A percentile compares a stretch with the other conserved stretches of the same genome.
Evolutionary conservation across 1,140 invertebrate genomes (phyloP).

Genomic region (Drosophila teissieri): DNA sequence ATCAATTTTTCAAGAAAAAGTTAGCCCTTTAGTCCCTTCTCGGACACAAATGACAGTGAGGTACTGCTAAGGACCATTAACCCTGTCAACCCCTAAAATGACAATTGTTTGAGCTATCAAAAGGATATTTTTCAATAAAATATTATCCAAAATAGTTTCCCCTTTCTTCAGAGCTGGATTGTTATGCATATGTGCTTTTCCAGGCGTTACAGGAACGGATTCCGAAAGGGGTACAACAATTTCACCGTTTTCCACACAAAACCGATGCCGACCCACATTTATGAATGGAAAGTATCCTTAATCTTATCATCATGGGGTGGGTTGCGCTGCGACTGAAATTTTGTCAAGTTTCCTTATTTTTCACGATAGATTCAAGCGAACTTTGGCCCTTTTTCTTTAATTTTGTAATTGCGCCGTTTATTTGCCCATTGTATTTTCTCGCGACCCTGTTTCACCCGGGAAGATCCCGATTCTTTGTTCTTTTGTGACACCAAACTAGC

Average conservation of each 20-base stretch:
- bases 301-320: slow-evolving; percentile 36
- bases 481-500: slow-evolving; percentile 40
- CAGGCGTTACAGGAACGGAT: neutral
- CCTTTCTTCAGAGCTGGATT: slow-evolving; percentile 6
- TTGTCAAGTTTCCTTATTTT: slow-evolving; percentile 45
- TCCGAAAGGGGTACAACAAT: slow-evolving; percentile 13
- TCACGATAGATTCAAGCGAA: slow-evolving; percentile 48
- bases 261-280: slow-evolving; percentile 15
- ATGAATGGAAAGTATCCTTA: slow-evolving; percentile 33
- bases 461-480: slow-evolving; percentile 26
- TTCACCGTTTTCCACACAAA: slow-evolving; percentile 14
- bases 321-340: slow-evolving; percentile 25
- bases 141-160: slow-evolving; percentile 30
- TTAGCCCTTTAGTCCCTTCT: slow-evolving; percentile 33
- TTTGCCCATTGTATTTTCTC: slow-evolving; percentile 35
- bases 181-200: slow-evolving; percentile 21
- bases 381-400: slow-evolving; percentile 48
- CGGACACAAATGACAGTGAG: slow-evolving; percentile 34
- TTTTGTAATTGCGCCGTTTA: slow-evolving; percentile 54
- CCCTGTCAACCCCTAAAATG: slow-evolving; percentile 47
- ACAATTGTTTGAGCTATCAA: slow-evolving; percentile 35
- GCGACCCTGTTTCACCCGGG: slow-evolving; percentile 32
- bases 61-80: slow-evolving; percentile 27
- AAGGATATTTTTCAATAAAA: slow-evolving; percentile 51
- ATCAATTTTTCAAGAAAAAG: slow-evolving; percentile 44